Evolutionary conservation across 2,113 vertebrate genomes (phyloP), one percentile per base, ranked within the genome.

Genomic region (Phalacrocorax aristotelis): DNA sequence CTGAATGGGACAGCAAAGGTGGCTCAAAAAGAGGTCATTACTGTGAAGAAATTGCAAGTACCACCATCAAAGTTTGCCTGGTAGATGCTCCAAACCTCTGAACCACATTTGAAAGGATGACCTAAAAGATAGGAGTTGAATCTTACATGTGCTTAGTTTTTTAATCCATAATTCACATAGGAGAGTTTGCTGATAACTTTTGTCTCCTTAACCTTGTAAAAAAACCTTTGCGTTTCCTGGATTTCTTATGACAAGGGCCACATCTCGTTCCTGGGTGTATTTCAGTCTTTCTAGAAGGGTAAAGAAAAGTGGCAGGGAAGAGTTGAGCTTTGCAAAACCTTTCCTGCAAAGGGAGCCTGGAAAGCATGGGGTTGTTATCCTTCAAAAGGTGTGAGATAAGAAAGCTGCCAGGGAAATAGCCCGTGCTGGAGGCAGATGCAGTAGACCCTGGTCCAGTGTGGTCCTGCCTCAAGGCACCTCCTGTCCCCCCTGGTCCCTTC

Each of bases 401-500:
- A 20, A 34, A 44, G 48, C 60, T 82, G 27, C 22, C 30, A 23
- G 42, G 74, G n/a, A 26, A 32, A 10, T 0, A 48, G 3, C 27
- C 34, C 3, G 10, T 29, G 30, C 29, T 42, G 81, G 38, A 27
- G 60, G 69, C 8, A 48, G 55, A 17, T 12, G 6, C 0, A 4
- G 21, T 44, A 46, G 52, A 48, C 9, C 9, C 15, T 58, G 22
- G 2, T 27, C 36, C 16, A 34, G 12, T 4, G 5, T 2, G 3
- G 15, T 70, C n/a, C 88, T 74, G 10, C 25, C 49, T 6, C 1
- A 9, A 23, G 83, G 12, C 36, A 13, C 7, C 76, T 78, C 13
- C 15, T 77, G 58, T 17, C 26, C 48, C 49, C 9, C 3, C 0
- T 1, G 60, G 38, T 57, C 10, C 32, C 23, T 58, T 32, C 0